Evolutionary conservation across 2,797 vertebrate species (phyloP).

Genomic region (Acanthurus lineatus): DNA sequence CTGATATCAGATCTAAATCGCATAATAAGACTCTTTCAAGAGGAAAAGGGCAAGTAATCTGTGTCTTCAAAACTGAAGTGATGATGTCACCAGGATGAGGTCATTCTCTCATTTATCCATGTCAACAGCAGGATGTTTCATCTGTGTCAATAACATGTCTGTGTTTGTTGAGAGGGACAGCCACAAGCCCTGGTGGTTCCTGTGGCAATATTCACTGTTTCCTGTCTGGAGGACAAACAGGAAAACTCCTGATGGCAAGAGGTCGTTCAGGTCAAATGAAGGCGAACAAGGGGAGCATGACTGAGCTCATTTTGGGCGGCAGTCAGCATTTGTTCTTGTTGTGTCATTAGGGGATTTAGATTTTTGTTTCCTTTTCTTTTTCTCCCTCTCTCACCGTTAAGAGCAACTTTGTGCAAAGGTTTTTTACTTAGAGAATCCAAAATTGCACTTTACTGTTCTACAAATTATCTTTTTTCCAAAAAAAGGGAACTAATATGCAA

Average conservation of each 20-base stretch:
- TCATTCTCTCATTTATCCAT: conserved; percentile 30
- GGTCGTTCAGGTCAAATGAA: conserved; percentile 44
- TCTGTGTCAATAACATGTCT: conserved; percentile 35
- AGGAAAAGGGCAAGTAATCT: not conserved
- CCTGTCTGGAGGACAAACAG: conserved; percentile 67
- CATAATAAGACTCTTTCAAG: not conserved
- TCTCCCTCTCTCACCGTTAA: not conserved
- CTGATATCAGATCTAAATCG: conserved; percentile 17
- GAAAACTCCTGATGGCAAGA: conserved; percentile 59
- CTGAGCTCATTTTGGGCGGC: conserved; percentile 43
- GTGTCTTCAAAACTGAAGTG: not conserved
- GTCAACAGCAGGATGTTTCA: conserved; percentile 37
- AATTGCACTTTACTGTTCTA: not conserved
- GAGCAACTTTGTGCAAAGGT: not conserved
- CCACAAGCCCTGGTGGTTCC: conserved; percentile 46
- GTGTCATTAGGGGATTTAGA: conserved; percentile 42
- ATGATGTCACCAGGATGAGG: conserved; percentile 50
- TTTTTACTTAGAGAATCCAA: conserved; percentile 7
- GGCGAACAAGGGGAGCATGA: conserved; percentile 36
- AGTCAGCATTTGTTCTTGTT: conserved; percentile 67
- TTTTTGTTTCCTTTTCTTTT: conserved; percentile 6
- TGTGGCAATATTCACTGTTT: conserved; percentile 57
- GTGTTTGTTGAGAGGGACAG: conserved; percentile 51
- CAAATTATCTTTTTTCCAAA: conserved; percentile 8
- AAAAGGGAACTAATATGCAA: not conserved